Conservation (phyloP, 2,113 vertebrate genomes). For the Dunckerocampus dactyliophorus region DNA sequence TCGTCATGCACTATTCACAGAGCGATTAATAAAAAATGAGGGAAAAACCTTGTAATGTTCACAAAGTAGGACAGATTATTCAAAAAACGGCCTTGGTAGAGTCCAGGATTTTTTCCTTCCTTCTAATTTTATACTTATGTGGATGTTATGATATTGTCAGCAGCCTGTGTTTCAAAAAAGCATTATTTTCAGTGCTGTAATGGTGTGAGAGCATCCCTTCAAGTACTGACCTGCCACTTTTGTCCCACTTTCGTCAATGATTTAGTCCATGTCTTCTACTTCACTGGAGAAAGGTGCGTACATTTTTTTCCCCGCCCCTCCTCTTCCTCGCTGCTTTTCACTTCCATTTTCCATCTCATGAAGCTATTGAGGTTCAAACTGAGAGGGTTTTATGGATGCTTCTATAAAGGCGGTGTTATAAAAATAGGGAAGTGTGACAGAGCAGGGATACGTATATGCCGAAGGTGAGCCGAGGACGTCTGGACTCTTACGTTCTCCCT, state of each 20-base stretch:
- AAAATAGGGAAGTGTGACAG: constrained; percentile 29
- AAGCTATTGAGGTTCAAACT: constrained; percentile 53
- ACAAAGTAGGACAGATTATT: too few relatives aligned
- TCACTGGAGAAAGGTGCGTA: constrained; percentile 44
- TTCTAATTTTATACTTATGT: too few relatives aligned
- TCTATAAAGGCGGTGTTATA: constrained; percentile 36
- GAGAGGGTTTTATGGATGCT: constrained; percentile 45
- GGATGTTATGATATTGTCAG: not conserved
- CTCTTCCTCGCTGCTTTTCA: constrained; percentile 27
- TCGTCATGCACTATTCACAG: too few relatives aligned
- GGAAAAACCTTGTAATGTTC: too few relatives aligned
- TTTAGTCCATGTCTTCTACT: constrained; percentile 55
- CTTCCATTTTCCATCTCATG: constrained; percentile 47
- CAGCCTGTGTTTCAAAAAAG: not conserved
- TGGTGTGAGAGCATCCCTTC: constrained; percentile 20
- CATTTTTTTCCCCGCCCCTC: constrained; percentile 6
- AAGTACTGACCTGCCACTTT: constrained; percentile 11
- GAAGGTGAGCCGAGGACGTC: constrained; percentile 25
- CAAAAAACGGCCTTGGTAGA: too few relatives aligned
- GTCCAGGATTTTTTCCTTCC: too few relatives aligned
- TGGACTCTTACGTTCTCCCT: constrained; percentile 5
- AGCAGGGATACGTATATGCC: constrained; percentile 3
- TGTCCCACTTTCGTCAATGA: constrained; percentile 39
- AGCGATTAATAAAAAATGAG: too few relatives aligned
- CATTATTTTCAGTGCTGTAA: not conserved